These are phyloP conservation scores for Marasmarcha lunaedactyla DNA, from an alignment of 2,888 invertebrate species.

Conservation along the genomic window DNA sequence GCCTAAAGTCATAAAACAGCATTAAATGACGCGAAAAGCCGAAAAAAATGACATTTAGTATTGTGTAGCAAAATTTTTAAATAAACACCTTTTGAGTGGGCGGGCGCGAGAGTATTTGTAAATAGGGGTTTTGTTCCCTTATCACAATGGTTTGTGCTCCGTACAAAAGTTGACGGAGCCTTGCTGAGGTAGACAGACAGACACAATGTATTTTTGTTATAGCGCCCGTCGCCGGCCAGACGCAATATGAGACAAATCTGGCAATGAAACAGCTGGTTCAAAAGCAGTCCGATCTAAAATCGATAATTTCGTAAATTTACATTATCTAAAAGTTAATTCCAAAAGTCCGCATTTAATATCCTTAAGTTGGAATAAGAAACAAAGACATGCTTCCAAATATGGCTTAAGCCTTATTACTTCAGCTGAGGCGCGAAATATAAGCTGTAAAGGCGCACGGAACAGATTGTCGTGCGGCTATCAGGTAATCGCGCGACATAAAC, in stretches of 20 bases:
- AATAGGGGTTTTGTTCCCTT: slow-evolving; percentile 58
- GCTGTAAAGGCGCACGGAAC: slow-evolving; percentile 42
- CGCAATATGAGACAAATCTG: too few relatives aligned
- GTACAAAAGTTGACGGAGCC: slow-evolving; percentile 17
- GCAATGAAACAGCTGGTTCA: too few relatives aligned
- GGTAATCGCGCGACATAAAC: slow-evolving; percentile 50
- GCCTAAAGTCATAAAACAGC: slow-evolving; percentile 44
- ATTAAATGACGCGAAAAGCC: slow-evolving; percentile 65
- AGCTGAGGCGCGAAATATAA: slow-evolving; percentile 32
- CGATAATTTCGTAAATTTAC: neutral
- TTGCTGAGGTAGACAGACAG: slow-evolving; percentile 17
- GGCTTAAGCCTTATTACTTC: neutral
- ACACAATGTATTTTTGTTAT: slow-evolving; percentile 11
- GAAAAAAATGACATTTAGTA: slow-evolving; percentile 52
- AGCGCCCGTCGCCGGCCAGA: slow-evolving; percentile 3
- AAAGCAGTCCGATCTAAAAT: too few relatives aligned
- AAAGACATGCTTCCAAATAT: too few relatives aligned
- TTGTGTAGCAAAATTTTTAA: slow-evolving; percentile 59
- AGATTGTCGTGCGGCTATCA: slow-evolving; percentile 28
- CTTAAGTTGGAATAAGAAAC: slow-evolving; percentile 15
- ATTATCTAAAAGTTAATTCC: neutral
- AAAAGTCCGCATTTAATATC: neutral
- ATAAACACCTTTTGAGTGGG: slow-evolving; percentile 70
- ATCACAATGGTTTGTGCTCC: slow-evolving; percentile 37
- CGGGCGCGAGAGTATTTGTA: slow-evolving; percentile 64